Percentiles rank a stretch among this genome's conserved stretches.
Evolutionary conservation across 2,113 vertebrate species (phyloP).

Genomic region (Saguinus midas): DNA sequence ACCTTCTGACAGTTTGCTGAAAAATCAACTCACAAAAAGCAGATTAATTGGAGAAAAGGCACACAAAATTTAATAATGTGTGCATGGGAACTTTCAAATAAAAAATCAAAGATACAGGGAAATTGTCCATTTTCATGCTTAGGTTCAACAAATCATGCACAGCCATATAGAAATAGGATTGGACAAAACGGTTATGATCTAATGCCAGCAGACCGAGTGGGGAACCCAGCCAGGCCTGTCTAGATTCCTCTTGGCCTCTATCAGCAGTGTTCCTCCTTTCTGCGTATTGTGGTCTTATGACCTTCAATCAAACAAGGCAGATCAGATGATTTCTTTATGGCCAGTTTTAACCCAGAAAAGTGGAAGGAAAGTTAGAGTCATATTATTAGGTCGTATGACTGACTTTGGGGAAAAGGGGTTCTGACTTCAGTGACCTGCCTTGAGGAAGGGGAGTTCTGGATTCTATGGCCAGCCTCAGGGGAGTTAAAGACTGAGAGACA

Average conservation of each 20-base stretch:
- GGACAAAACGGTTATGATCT: not conserved
- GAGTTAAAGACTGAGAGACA: not conserved
- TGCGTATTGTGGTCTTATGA: no score
- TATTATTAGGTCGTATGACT: not conserved
- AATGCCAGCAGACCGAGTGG: not conserved
- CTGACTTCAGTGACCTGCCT: not conserved
- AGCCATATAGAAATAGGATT: not conserved
- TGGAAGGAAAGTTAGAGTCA: not conserved
- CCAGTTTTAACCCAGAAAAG: not conserved
- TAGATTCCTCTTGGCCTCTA: not conserved
- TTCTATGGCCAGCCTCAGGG: not conserved
- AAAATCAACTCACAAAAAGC: not conserved
- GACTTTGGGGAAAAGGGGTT: not conserved
- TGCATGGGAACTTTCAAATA: not conserved
- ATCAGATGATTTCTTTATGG: no score
- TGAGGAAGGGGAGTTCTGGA: not conserved
- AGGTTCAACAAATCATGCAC: not conserved
- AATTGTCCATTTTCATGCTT: not conserved
- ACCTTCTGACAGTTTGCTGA: not conserved
- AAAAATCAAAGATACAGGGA: not conserved
- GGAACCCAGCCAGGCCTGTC: not conserved
- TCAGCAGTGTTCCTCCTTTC: not conserved
- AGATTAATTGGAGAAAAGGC: not conserved
- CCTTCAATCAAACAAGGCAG: no score
- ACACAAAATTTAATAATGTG: not conserved